These are phyloP conservation scores for Arothron firmamentum DNA, from an alignment of 2,113 vertebrate genomes.

Conservation along the genomic window DNA sequence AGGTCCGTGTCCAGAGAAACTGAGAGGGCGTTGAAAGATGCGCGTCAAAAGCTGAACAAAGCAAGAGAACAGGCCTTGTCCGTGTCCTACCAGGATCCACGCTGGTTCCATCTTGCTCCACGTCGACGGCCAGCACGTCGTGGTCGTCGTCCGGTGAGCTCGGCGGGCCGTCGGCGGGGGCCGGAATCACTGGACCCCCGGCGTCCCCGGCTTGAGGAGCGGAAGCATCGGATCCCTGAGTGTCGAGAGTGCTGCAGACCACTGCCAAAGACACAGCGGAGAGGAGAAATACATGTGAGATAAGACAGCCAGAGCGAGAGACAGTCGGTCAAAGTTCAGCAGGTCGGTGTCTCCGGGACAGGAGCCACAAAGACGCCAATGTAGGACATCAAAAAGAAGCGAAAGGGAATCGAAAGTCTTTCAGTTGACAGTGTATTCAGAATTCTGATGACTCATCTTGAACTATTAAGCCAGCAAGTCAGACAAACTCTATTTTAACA, in stretches of 20 bases:
- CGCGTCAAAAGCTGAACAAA: too few species aligned
- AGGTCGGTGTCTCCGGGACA: not conserved
- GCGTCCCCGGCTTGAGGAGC: slow-evolving; percentile 44
- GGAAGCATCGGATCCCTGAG: slow-evolving; percentile 46
- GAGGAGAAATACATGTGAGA: not conserved
- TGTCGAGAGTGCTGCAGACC: slow-evolving; percentile 41
- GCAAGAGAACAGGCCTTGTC: not conserved
- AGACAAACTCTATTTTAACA: too few species aligned
- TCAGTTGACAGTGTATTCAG: not conserved
- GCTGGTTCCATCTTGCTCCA: slow-evolving; percentile 29
- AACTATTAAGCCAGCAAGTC: slow-evolving; percentile 1
- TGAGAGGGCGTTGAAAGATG: not conserved
- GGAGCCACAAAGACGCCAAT: not conserved
- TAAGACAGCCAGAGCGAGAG: not conserved
- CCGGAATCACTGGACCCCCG: slow-evolving; percentile 32
- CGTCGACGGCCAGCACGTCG: slow-evolving; percentile 50
- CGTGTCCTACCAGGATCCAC: slow-evolving; percentile 37
- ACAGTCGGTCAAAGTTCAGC: not conserved
- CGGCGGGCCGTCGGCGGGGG: slow-evolving; percentile 64
- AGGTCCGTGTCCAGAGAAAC: slow-evolving; percentile 14
- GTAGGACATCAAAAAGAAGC: not conserved
- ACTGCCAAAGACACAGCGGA: slow-evolving; percentile 14
- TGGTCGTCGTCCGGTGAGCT: slow-evolving; percentile 46
- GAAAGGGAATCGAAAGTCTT: slow-evolving; percentile 1
- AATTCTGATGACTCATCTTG: slow-evolving; percentile 25